A percentile compares a stretch with the other conserved stretches of the same genome.
These are phyloP conservation scores for Drosophila paucipuncta DNA, from an alignment of 2,888 invertebrate genomes.

Conservation along the genomic window DNA sequence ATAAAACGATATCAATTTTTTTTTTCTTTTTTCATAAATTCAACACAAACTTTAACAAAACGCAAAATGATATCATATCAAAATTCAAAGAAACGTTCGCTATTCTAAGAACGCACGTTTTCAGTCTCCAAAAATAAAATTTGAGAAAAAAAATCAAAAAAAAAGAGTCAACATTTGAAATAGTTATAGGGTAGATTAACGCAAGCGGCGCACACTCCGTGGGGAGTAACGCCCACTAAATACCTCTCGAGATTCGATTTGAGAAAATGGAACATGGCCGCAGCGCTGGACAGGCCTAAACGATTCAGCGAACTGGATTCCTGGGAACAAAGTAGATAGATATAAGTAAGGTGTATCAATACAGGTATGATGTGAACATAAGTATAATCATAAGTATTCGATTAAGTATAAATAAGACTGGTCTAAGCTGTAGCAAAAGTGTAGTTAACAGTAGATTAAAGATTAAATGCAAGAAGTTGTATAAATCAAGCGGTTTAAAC, in stretches of 20 bases:
- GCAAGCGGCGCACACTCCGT: conserved; percentile 73
- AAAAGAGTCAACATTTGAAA: conserved; percentile 8
- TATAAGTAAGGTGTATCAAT: neutral
- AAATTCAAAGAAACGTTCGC: conserved; percentile 56
- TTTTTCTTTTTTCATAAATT: conserved; percentile 24
- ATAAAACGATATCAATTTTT: conserved; percentile 37
- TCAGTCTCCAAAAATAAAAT: conserved; percentile 33
- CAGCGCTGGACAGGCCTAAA: conserved; percentile 88
- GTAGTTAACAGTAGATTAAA: neutral
- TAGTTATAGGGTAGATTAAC: conserved; percentile 34
- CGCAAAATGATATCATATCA: conserved; percentile 19
- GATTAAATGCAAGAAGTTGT: neutral
- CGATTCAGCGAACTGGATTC: conserved; percentile 90
- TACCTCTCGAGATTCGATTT: conserved; percentile 82
- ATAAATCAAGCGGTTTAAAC: neutral
- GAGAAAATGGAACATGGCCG: conserved; percentile 86
- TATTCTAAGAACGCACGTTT: conserved; percentile 61
- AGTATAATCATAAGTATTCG: neutral
- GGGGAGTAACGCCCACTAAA: conserved; percentile 56
- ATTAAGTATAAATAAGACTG: neutral
- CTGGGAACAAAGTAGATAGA: conserved; percentile 84
- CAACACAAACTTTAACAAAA: conserved; percentile 60
- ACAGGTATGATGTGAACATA: neutral
- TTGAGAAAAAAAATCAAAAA: conserved; percentile 12
- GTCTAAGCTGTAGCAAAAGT: neutral